phyloP scores from a whole-genome alignment of 1,140 invertebrate genomes.

The Acromyrmex charruanus region DNA sequence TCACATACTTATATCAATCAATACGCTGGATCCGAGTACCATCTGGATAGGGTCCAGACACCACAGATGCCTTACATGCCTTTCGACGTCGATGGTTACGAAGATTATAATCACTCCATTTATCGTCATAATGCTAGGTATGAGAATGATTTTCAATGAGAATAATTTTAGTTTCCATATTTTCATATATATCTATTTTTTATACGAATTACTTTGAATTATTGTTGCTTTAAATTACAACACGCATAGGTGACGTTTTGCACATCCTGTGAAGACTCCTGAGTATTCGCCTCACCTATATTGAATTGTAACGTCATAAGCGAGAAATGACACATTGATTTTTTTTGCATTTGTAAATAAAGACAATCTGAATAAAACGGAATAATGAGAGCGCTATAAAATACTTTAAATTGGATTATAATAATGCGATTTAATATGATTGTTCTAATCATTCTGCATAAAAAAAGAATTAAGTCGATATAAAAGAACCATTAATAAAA shows the following conservation, averaged over 20 bases:
- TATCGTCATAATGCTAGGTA: conserved; percentile 83
- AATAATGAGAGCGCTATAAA: too few species aligned
- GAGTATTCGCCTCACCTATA: too few species aligned
- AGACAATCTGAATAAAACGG: too few species aligned
- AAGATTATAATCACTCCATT: conserved; percentile 81
- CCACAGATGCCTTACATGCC: conserved; percentile 84
- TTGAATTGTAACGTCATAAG: too few species aligned
- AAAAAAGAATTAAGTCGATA: too few species aligned
- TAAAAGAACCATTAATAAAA: too few species aligned
- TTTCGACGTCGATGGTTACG: conserved; percentile 83
- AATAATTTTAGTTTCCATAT: not conserved
- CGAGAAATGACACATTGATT: too few species aligned
- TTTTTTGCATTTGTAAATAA: too few species aligned
- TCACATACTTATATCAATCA: conserved; percentile 89
- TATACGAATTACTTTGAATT: not conserved
- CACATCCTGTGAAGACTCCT: not conserved
- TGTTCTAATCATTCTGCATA: too few species aligned
- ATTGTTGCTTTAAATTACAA: not conserved
- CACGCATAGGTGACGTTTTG: not conserved
- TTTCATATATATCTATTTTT: not conserved
- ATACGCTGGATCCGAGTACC: conserved; percentile 87
- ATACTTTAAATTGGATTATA: too few species aligned
- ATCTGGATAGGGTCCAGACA: conserved; percentile 87
- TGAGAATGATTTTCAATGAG: not conserved
- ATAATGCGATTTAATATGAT: too few species aligned